phyloP scores from a whole-genome alignment of 2,113 vertebrate species.

The Dascyllus trimaculatus region DNA sequence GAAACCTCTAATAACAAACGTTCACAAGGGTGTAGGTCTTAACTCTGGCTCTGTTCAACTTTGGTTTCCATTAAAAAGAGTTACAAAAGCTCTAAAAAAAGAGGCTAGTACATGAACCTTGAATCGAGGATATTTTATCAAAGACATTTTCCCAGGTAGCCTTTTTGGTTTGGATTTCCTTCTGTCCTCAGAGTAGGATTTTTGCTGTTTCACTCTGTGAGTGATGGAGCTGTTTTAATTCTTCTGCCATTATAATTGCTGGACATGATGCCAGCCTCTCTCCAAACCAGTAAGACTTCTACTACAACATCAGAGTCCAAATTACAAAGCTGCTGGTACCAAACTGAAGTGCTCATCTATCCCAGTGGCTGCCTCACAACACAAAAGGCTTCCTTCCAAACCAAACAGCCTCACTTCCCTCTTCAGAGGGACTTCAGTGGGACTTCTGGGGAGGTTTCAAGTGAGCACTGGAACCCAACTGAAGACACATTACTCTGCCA shows the following conservation, averaged over 20 bases:
- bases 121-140: not conserved
- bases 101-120: not conserved
- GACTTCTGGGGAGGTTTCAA: constrained; percentile 1
- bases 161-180: constrained; percentile 1
- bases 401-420: constrained; percentile 32
- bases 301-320: constrained; percentile 42
- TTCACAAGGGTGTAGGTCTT: no score
- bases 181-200: not conserved
- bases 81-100: not conserved
- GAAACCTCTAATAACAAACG: no score
- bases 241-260: constrained; percentile 23
- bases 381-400: constrained; percentile 39
- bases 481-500: constrained; percentile 20
- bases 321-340: constrained; percentile 46
- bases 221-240: constrained; percentile 2
- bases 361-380: constrained; percentile 18
- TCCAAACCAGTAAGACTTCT: constrained; percentile 44
- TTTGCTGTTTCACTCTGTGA: constrained; percentile 3
- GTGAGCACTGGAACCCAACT: constrained; percentile 10
- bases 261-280: constrained; percentile 24
- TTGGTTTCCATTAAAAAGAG: not conserved
- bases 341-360: constrained; percentile 27
- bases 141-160: not conserved
- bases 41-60: no score
- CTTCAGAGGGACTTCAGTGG: constrained; percentile 6